These are phyloP conservation scores for Nanorana parkeri DNA, from an alignment of 2,113 vertebrate genomes.

Conservation along the genomic window DNA sequence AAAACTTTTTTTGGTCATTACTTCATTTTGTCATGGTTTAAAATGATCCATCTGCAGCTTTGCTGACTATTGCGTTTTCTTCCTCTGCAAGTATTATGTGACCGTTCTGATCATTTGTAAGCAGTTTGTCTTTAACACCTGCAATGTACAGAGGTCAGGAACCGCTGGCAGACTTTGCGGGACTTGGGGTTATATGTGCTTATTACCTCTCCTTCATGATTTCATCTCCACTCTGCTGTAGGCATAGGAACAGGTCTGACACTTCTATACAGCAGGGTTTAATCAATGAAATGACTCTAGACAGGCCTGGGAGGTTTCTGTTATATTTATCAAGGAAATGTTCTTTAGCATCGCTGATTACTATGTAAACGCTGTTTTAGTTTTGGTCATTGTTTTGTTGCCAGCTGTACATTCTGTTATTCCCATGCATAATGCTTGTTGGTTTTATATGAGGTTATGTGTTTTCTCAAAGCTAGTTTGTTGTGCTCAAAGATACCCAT, in stretches of 20 bases:
- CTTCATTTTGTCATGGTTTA: constrained; percentile 12
- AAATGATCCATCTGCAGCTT: constrained; percentile 23
- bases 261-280: background rate
- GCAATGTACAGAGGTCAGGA: constrained; percentile 1
- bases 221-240: background rate
- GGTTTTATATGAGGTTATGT: too few relatives aligned
- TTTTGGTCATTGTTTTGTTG: background rate
- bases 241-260: background rate
- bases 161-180: background rate
- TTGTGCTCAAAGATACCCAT: too few relatives aligned
- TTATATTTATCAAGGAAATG: background rate
- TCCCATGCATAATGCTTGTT: background rate
- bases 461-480: too few relatives aligned
- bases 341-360: background rate
- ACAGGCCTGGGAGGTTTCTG: background rate
- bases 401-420: background rate
- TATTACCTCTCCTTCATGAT: background rate
- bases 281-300: background rate
- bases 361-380: constrained; percentile 1
- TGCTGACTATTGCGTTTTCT: background rate
- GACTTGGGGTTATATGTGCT: background rate
- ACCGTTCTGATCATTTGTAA: constrained; percentile 12
- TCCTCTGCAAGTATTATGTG: background rate
- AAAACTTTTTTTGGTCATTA: constrained; percentile 2
- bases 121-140: constrained; percentile 11